Percentiles rank a stretch among this genome's conserved stretches.
Evolutionary conservation across 2,888 invertebrate species (phyloP).

Genomic region (Lycia hirtaria): DNA sequence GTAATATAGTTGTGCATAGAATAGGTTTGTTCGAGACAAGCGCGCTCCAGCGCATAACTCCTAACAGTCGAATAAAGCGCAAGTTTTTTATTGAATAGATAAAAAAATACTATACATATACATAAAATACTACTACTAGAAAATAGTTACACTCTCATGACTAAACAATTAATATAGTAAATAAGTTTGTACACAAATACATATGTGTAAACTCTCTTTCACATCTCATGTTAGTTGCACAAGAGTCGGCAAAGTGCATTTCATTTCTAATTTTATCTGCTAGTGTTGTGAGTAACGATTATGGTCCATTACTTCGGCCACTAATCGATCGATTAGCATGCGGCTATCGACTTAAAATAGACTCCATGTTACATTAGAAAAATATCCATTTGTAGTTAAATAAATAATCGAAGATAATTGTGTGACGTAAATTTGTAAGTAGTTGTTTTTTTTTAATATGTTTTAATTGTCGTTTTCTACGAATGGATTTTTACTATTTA

Average conservation of each 20-base stretch:
- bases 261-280: conserved; percentile 62
- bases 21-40: too few species aligned
- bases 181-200: too few species aligned
- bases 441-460: neutral
- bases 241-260: conserved; percentile 56
- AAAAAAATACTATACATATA: too few species aligned
- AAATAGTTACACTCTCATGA: too few species aligned
- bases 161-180: too few species aligned
- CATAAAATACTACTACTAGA: too few species aligned
- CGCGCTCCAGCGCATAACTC: too few species aligned
- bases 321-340: conserved; percentile 66
- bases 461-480: neutral
- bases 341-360: conserved; percentile 42
- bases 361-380: conserved; percentile 30
- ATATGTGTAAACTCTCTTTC: conserved; percentile 38
- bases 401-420: conserved; percentile 12
- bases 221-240: conserved; percentile 54
- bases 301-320: conserved; percentile 60
- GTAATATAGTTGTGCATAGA: too few species aligned
- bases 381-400: conserved; percentile 1
- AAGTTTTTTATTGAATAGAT: too few species aligned
- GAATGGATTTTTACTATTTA: too few species aligned
- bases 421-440: neutral
- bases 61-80: too few species aligned
- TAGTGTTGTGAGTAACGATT: conserved; percentile 64